A percentile compares a stretch with the other conserved stretches of the same genome.
phyloP scores from a whole-genome alignment of 1,140 invertebrate species.

The Orchesella cincta region DNA sequence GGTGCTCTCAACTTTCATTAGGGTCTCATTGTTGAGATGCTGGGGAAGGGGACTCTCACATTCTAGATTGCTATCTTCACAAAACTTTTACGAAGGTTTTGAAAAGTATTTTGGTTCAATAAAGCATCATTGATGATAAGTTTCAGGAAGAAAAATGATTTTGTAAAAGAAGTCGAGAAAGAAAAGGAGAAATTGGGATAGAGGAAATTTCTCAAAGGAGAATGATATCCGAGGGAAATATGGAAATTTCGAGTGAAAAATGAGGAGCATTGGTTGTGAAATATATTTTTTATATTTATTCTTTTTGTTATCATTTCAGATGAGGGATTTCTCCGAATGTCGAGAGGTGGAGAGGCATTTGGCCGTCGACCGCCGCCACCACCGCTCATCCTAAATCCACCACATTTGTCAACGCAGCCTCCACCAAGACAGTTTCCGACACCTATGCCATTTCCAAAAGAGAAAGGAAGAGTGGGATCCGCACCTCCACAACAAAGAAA shows the following conservation, averaged over 20 bases:
- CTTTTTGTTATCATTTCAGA: conserved; percentile 45
- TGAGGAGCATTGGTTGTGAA: too few relatives aligned
- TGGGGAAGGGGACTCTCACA: too few relatives aligned
- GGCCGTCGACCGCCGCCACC: conserved; percentile 49
- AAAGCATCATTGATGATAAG: too few relatives aligned
- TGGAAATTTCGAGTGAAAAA: too few relatives aligned
- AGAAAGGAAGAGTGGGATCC: background rate
- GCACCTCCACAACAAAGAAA: conserved; percentile 21
- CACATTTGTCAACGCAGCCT: conserved; percentile 49
- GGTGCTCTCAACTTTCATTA: background rate
- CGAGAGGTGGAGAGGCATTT: conserved; percentile 51
- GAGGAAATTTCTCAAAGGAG: too few relatives aligned
- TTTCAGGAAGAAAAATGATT: too few relatives aligned
- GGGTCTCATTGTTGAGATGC: background rate
- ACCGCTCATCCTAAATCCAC: conserved; percentile 45
- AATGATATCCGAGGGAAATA: too few relatives aligned
- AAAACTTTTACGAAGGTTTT: too few relatives aligned
- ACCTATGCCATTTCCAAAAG: conserved; percentile 28
- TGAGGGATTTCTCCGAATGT: conserved; percentile 52
- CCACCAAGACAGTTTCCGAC: conserved; percentile 44
- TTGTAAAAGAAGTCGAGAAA: too few relatives aligned
- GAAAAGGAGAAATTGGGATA: too few relatives aligned
- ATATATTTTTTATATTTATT: background rate
- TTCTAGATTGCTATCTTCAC: too few relatives aligned
- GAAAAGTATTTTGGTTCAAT: too few relatives aligned